Evolutionary conservation across 2,888 invertebrate genomes (phyloP), one percentile per base, ranked within the genome.

Genomic region (Scaptomyza flava): DNA sequence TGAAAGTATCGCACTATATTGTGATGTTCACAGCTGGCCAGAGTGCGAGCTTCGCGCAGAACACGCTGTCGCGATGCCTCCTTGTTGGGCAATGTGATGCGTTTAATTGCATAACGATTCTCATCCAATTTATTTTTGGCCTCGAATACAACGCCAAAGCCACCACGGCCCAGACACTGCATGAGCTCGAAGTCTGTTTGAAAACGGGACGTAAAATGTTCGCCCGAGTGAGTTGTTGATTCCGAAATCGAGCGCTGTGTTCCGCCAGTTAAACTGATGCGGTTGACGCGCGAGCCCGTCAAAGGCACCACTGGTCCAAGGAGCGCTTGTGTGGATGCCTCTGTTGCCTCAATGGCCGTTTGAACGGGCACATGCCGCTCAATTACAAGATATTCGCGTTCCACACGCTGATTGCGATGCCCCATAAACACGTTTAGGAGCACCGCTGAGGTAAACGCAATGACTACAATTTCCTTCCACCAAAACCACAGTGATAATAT

Each of bases 81-180:
- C 83, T 97, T 97, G 90, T 94, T 95, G 2, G 98, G 97, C 60
- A 99, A 92, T 0, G 96, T 95, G 58, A 99, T 98, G 86, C 99
- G 94, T 92, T 99, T 99, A 0, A 99, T 96, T 6, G 99, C 99
- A 92, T 99, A 99, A 67, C 95, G 94, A 79, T 97, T 96, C 86
- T 98, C 97, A 90, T 99, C 99, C 61, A 98, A 95, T 91, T 97
- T 97, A 91, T 99, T 98, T 90, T 94, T 95, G 0, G 97, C 98
- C 91, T 98, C 97, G 91, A 99, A 99, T 0, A 99, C 99, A 2
- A 99, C 96, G 0, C 99, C 99, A 92, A 98, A 99, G 0, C 99
- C 99, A 20, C 99, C 99, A 80, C 94, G 94, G 0, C 98, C 98
- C 14, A 98, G 93, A 77, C 96, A 96, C 69, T 95, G 93, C 33